These are phyloP conservation scores for Blennius ocellaris DNA, from an alignment of 2,113 vertebrate species.

Conservation along the genomic window DNA sequence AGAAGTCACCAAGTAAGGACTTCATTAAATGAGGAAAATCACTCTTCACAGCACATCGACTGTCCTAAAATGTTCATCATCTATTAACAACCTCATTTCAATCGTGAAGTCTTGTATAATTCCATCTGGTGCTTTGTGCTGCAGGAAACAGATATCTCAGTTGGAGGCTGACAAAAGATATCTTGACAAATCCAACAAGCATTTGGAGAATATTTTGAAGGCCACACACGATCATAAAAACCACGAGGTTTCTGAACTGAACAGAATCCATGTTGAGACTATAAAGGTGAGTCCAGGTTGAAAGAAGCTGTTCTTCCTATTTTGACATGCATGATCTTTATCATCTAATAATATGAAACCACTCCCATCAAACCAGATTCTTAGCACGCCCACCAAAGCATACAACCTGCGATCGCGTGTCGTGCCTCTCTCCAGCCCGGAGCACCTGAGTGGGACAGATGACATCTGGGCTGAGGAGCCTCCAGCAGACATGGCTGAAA, in stretches of 20 bases:
- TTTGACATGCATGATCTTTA: background rate
- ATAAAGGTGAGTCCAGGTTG: slow-evolving; percentile 85
- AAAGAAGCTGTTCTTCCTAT: background rate
- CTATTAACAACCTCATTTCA: background rate
- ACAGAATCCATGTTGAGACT: slow-evolving; percentile 92
- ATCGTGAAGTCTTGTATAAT: background rate
- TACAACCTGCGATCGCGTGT: slow-evolving; percentile 88
- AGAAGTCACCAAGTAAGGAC: slow-evolving; percentile 90
- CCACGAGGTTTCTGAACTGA: slow-evolving; percentile 91
- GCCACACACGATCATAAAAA: slow-evolving; percentile 92
- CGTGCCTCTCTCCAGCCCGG: slow-evolving; percentile 85
- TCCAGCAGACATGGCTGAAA: slow-evolving; percentile 89
- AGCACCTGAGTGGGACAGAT: slow-evolving; percentile 74
- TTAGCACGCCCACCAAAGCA: slow-evolving; percentile 92
- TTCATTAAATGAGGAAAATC: background rate
- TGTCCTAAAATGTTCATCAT: background rate
- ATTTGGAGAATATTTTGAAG: slow-evolving; percentile 95
- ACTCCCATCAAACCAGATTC: slow-evolving; percentile 80
- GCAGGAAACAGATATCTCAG: slow-evolving; percentile 91
- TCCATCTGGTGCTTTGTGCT: slow-evolving; percentile 45
- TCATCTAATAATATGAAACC: too few species aligned
- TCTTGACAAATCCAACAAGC: slow-evolving; percentile 90
- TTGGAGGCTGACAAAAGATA: slow-evolving; percentile 92
- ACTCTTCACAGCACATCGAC: background rate
- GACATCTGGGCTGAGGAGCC: slow-evolving; percentile 87